Evolutionary conservation across 2,888 invertebrate species (phyloP).

Genomic region (Heliconius cydno): DNA sequence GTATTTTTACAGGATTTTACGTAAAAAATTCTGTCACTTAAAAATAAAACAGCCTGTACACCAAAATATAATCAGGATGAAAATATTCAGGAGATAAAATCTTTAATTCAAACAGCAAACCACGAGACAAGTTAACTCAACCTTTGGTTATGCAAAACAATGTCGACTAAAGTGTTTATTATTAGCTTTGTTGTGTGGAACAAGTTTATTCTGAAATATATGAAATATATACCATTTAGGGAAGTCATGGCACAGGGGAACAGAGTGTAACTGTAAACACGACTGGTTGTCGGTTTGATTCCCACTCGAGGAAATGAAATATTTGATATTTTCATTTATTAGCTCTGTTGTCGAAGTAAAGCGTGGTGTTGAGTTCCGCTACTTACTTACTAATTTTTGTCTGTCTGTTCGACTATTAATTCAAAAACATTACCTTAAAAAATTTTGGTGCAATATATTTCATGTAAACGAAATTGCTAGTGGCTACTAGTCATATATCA

Average conservation of each 20-base stretch:
- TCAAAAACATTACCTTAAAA: too few species aligned
- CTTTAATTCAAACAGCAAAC: slow-evolving; percentile 39
- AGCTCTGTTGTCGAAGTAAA: background rate
- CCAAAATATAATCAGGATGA: background rate
- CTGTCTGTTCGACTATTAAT: too few species aligned
- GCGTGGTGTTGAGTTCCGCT: background rate
- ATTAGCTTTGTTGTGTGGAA: slow-evolving; percentile 24
- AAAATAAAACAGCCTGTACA: background rate
- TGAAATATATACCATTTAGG: background rate
- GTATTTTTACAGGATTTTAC: background rate
- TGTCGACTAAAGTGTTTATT: slow-evolving; percentile 36
- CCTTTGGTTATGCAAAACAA: slow-evolving; percentile 36
- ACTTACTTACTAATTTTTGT: background rate
- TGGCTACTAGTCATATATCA: too few species aligned
- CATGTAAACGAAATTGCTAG: too few species aligned
- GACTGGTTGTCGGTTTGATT: background rate
- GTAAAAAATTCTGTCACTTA: background rate
- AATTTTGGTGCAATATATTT: too few species aligned
- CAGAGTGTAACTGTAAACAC: background rate
- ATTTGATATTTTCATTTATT: background rate
- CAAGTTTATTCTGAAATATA: slow-evolving; percentile 3
- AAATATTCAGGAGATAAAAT: slow-evolving; percentile 35
- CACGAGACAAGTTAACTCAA: slow-evolving; percentile 33
- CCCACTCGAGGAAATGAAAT: background rate
- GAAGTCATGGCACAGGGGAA: background rate